Percentiles rank a stretch among this genome's conserved stretches.
Conservation (phyloP, 2,797 vertebrate species). For the Acropternis orthonyx region DNA sequence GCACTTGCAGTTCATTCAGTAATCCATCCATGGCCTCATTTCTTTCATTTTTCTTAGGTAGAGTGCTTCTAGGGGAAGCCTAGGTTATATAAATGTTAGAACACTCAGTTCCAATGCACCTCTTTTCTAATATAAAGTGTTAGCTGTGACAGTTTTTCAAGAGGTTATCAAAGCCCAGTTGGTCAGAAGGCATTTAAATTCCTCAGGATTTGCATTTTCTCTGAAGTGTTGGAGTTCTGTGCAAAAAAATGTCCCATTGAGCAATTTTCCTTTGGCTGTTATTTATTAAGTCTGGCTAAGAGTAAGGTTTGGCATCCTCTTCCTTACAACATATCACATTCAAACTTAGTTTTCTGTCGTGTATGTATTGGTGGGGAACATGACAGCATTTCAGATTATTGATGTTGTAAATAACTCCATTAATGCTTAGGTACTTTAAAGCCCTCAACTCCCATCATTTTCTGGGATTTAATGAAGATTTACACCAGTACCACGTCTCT, state of each 20-base stretch:
- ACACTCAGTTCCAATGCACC: background rate
- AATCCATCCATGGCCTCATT: background rate
- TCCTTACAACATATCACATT: background rate
- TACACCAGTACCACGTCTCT: background rate
- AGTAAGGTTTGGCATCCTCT: background rate
- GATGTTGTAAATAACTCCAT: background rate
- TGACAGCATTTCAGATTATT: background rate
- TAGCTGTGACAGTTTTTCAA: background rate
- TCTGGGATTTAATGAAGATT: background rate
- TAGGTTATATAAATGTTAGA: background rate
- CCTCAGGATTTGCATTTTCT: background rate
- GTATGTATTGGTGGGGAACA: background rate
- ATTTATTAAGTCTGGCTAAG: background rate
- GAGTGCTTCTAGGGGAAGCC: background rate
- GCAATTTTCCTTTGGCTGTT: background rate
- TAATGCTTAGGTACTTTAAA: background rate
- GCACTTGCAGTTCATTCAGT: background rate
- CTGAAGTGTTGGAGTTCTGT: background rate
- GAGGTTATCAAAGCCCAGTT: background rate
- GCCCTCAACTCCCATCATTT: background rate
- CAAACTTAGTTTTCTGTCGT: background rate
- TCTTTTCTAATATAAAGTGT: background rate
- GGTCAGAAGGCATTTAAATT: slow-evolving; percentile 23
- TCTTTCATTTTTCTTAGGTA: background rate
- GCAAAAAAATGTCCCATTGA: background rate